These are phyloP conservation scores for Mizuhopecten yessoensis DNA, from an alignment of 1,140 invertebrate genomes.

Conservation along the genomic window DNA sequence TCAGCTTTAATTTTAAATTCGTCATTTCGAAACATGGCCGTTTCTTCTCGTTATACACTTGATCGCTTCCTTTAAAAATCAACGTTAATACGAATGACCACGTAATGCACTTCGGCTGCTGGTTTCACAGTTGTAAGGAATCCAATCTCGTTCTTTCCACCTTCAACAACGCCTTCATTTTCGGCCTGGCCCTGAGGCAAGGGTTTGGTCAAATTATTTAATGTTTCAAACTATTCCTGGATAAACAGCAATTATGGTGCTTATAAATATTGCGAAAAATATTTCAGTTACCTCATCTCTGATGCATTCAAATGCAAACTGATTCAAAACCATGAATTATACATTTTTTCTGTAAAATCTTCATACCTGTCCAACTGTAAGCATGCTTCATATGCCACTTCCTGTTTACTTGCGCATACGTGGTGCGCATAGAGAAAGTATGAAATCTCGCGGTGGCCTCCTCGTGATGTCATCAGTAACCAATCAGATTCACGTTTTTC, in stretches of 20 bases:
- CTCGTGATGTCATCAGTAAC: slow-evolving; percentile 73
- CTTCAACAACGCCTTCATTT: too few species aligned
- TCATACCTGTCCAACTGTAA: neutral
- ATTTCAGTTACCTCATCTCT: neutral
- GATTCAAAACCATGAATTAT: neutral
- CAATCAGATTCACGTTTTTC: slow-evolving; percentile 72
- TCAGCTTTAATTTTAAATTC: too few species aligned
- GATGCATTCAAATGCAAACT: neutral
- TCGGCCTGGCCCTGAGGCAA: neutral
- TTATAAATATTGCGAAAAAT: neutral
- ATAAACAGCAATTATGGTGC: neutral
- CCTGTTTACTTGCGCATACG: slow-evolving; percentile 61
- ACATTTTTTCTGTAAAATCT: neutral
- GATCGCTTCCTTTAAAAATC: too few species aligned
- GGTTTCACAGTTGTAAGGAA: too few species aligned
- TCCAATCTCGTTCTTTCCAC: too few species aligned
- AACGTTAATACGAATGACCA: too few species aligned
- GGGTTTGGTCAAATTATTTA: neutral
- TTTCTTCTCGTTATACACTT: too few species aligned
- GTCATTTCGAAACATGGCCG: too few species aligned
- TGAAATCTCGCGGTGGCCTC: slow-evolving; percentile 58
- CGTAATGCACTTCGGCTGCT: too few species aligned
- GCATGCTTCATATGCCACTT: slow-evolving; percentile 47
- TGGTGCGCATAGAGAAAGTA: slow-evolving; percentile 60
- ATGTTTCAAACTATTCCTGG: neutral